Evolutionary conservation across 2,888 invertebrate genomes (phyloP), one percentile per base, ranked within the genome.

Genomic region (Gasteruption jaculator): DNA sequence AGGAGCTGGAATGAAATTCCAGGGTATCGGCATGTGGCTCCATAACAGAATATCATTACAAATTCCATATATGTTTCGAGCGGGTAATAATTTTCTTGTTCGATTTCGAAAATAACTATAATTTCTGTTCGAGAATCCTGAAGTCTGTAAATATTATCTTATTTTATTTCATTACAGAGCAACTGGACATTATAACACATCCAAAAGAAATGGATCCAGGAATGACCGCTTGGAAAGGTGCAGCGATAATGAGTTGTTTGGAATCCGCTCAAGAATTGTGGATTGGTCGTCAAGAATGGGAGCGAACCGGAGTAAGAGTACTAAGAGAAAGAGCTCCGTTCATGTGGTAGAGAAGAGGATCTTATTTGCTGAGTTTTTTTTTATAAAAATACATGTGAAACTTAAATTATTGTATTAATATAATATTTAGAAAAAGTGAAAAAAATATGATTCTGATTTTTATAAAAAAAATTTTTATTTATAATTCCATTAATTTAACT

Each of bases 181-280:
- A 88, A 72, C 71, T 91, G 56, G 94, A 94, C 68, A 90, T 94
- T 40, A 88, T 93, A 30, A 90, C 88, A 0, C 83, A 86, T 48
- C 90, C 91, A 0, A 91, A 93, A 69, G 94, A 94, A 58, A 87
- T 92, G 77, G 93, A 94, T 69, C 86, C 92, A 0, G 83, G 87
- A 2, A 85, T 89, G 74, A 88, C 90, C 0, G 81, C 87, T 0
- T 95, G 95, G 95, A 94, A 94, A 68, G 95, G 95, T 1, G 94
- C 93, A 1, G 86, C 92, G 0, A 88, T 95, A 7, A 82, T 95
- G 80, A 90, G 92, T 0, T 91, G 92, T 57, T 71, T 95, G 43
- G 95, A 95, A 65, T 91, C 93, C 0, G 90, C 92, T 0, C 86
- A 90, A 48, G 95, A 95, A 64, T 71, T 95, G 6, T 95, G 95